Conservation (phyloP, 2,113 vertebrate genomes). For the Micronycteris hirsuta region DNA sequence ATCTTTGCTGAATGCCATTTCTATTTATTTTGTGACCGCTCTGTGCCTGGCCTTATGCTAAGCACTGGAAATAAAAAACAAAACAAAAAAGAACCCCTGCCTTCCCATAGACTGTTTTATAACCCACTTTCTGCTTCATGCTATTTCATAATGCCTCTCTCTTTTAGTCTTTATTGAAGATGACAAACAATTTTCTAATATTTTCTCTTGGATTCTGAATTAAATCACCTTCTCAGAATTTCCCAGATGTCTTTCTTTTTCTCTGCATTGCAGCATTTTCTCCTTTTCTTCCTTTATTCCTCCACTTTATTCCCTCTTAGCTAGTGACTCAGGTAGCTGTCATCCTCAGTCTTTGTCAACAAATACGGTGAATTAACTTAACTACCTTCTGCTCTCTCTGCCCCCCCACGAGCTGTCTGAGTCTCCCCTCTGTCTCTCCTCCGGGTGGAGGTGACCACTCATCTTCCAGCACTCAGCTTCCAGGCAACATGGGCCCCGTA, state of each 20-base stretch:
- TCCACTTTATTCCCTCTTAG: background rate
- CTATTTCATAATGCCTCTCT: background rate
- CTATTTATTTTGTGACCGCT: background rate
- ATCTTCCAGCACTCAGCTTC: background rate
- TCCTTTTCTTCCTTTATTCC: background rate
- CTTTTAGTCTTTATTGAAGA: background rate
- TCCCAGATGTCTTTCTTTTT: background rate
- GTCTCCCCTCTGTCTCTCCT: background rate
- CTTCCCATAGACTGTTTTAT: fast-evolving
- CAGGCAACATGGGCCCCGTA: background rate
- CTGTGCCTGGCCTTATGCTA: background rate
- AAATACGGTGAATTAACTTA: fast-evolving
- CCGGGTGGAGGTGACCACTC: fast-evolving
- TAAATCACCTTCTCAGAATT: background rate
- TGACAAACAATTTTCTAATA: background rate
- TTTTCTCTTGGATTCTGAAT: background rate
- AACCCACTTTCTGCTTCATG: background rate
- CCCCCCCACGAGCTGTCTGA: background rate
- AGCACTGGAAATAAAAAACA: background rate
- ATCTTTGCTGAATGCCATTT: background rate
- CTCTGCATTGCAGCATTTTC: background rate
- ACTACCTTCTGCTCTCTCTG: background rate
- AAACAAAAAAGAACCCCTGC: background rate
- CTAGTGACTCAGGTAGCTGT: background rate
- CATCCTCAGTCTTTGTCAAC: background rate